Base-by-base conservation (phyloP, 2,113 vertebrate species). In the Gila orcuttii region DNA sequence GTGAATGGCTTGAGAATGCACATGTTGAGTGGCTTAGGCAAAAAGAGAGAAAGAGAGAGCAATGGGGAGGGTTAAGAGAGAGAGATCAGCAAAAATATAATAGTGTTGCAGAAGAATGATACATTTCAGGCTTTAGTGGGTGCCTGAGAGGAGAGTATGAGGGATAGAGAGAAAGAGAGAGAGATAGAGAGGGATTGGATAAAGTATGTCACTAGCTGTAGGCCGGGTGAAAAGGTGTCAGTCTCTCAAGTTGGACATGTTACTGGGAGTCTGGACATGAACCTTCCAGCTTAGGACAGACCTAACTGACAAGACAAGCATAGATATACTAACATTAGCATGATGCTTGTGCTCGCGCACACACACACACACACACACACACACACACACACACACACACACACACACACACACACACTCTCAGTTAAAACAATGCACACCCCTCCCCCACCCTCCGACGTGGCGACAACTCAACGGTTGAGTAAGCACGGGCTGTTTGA, bases 191-290 rank as follows among this genome's bases (percentile, higher is more conserved):
- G 60, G 31, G 50, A 66, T 3, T 4, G 36, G n/a, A 66, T 84
- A 69, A 66, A n/a, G 17, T 4, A 79, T 83, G 78, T 87, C 60
- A 84, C 50, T 84, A 36, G 84, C 80, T 45, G 23, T 62, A 81
- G 77, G 84, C 84, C 2, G 80, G 52, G 86, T 89, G 73, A 87
- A 77, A 82, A 52, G 52, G 71, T 71, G 77, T 82, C 50, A n/a
- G n/a, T 87, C 42, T 82, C 60, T 69, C 62, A 83, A 68, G 62
- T 45, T 76, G 82, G 23, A 64, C 82, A 64, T 64, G 19, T 42
- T 59, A 80, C n/a, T 66, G 9, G 59, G 42, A 74, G 52, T 62
- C 28, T 82, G 69, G 57, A 86, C 69, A 74, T 57, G 39, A 77
- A 45, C 52, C 57, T 86, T 82, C 69, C 47, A 59, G 39, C 45